Base-by-base conservation (phyloP, 2,888 invertebrate genomes). In the Tipula lateralis region DNA sequence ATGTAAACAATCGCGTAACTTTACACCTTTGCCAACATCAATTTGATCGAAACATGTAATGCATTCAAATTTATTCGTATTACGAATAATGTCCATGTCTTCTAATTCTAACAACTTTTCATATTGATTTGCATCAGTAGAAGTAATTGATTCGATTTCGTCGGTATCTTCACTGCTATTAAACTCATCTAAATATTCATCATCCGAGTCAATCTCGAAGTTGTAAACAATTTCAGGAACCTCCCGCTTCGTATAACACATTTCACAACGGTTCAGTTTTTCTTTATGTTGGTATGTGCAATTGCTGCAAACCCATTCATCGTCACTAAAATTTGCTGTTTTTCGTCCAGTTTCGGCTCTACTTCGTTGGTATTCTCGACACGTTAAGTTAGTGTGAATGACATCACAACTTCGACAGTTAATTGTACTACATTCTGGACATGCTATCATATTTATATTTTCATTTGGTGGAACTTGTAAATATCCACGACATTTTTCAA, bases 191-290 rank as follows among this genome's bases (percentile, higher is more conserved):
- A 36, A 36, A 36, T 4, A 7, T 34, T 84, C 81, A 6, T 84
- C 2, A 29, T 66, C 19, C 29, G 16, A 3, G 2, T 84, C 16
- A 32, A n/a, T n/a, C n/a, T 36, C 29, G 29, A 84, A 12, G 13
- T 29, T 2, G 44, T 16, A 16, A 66, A 9, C 3, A 16, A 24
- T 1, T 66, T 24, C 3, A 9, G 4, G 19, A 9, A n/a, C 24
- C 24, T 9, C 24, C 9, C 66, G 66, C 24, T 66, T 19, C 1
- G 9, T n/a, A 9, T 1, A 2, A 66, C 32, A 84, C 13, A 85
- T 84, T 84, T 84, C 12, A 84, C 84, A 30, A 12, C 44, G 12
- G 29, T 29, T 13, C 29, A 85, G 89, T 94, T 82, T 82, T 9
- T 82, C 30, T 6, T n/a, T 82, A 30, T 82, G n/a, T 6, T 30